Evolutionary conservation across 2,797 vertebrate genomes (phyloP).

Genomic region (Cyclura pinguis): DNA sequence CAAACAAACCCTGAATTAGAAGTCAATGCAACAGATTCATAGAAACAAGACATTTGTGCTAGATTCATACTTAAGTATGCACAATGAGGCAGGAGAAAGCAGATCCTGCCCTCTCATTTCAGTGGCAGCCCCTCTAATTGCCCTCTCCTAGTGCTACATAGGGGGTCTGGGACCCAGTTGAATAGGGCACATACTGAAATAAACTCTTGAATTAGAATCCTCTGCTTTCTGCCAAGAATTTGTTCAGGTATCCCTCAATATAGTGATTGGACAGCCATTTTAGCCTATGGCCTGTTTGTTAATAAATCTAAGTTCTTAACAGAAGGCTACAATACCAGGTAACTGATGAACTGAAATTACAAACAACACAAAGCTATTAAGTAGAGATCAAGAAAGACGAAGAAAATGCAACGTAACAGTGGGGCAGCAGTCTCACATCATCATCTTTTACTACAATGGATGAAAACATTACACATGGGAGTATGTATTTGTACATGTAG

Average conservation of each 20-base stretch:
- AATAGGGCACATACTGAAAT: neutral
- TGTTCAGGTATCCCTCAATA: neutral
- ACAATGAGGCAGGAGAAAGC: neutral
- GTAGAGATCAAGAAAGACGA: neutral
- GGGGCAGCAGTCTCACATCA: neutral
- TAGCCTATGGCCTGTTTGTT: neutral
- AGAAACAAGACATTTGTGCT: neutral
- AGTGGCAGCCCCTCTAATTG: neutral
- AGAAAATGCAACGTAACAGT: neutral
- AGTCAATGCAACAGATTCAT: neutral
- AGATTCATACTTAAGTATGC: neutral
- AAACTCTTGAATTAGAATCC: neutral
- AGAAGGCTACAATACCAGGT: neutral
- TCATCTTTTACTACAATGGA: neutral
- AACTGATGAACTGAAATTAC: neutral
- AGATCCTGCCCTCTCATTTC: neutral
- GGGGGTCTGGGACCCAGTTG: neutral
- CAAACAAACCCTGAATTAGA: neutral
- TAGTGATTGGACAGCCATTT: neutral
- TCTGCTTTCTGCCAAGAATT: neutral
- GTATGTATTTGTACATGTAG: neutral
- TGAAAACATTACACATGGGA: neutral
- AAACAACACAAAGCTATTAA: constrained; percentile 5
- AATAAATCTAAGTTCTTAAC: neutral
- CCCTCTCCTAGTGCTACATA: neutral